Evolutionary conservation across 2,113 vertebrate species (phyloP).

Genomic region (Brachionichthys hirsutus): DNA sequence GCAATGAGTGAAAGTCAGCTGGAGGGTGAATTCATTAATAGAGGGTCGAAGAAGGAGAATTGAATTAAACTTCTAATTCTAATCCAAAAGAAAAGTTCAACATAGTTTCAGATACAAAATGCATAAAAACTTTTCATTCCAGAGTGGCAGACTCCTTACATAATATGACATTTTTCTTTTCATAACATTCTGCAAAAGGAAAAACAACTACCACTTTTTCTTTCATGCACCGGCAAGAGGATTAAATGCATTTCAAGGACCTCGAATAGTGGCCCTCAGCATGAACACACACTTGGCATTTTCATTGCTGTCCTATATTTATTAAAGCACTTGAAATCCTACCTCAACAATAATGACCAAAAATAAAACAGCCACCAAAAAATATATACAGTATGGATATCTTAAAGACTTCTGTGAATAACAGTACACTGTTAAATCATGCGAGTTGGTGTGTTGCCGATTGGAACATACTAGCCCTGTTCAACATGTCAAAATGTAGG

Average conservation of each 20-base stretch:
- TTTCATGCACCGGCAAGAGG: slow-evolving; percentile 27
- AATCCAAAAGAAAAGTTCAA: slow-evolving; percentile 30
- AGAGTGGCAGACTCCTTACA: slow-evolving; percentile 20
- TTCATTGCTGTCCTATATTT: slow-evolving; percentile 61
- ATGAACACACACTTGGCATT: slow-evolving; percentile 60
- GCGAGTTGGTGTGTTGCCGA: background rate
- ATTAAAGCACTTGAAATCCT: slow-evolving; percentile 57
- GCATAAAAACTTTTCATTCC: slow-evolving; percentile 8
- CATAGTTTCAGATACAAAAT: background rate
- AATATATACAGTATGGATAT: no score
- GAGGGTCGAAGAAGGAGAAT: slow-evolving; percentile 11
- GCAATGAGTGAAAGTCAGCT: slow-evolving; percentile 1
- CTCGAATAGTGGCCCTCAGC: slow-evolving; percentile 50
- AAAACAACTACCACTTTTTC: slow-evolving; percentile 15
- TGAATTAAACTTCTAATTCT: slow-evolving; percentile 9
- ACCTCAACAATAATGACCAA: slow-evolving; percentile 15
- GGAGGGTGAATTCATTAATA: slow-evolving; percentile 16
- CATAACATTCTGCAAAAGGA: slow-evolving; percentile 24
- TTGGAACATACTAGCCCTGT: background rate
- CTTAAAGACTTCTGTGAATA: slow-evolving; percentile 10
- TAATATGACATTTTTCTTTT: slow-evolving; percentile 33
- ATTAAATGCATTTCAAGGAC: slow-evolving; percentile 59
- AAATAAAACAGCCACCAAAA: slow-evolving; percentile 8
- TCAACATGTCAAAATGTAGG: slow-evolving; percentile 14
- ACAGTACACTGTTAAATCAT: background rate